Base-by-base conservation (phyloP, 2,888 invertebrate genomes). In the Hydropsyche betteni region DNA sequence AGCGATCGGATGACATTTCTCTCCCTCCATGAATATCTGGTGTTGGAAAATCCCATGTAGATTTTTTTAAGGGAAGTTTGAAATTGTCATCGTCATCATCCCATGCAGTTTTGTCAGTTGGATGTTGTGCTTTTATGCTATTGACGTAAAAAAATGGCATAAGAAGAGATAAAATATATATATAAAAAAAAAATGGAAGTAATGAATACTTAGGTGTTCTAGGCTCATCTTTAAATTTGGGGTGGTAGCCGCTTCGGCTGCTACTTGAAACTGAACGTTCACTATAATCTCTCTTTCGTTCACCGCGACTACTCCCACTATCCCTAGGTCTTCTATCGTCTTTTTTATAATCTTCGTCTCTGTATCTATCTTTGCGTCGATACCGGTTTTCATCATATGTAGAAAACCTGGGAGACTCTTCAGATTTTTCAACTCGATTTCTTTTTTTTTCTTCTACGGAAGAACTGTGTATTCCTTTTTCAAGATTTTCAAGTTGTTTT, bases 41-140 rank as follows among this genome's bases (percentile, higher is more conserved):
- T 0, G 97, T 97, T 0, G 97, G 96, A 82, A 94, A 92, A 85
- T 98, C 98, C 98, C 98, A 98, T 72, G 92, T 91, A 0, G 97
- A 97, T 80, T 90, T 92, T 75, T 90, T 90, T 0, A 88, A 83
- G 1, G 90, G 88, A 5, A 86, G 85, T 52, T 88, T 89, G 4
- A 88, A 87, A 50, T 87, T 87, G 69, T 93, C 93, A 80, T 95
- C 95, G 79, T 94, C 95, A 78, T 93, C 93, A 80, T 93, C 93
- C 93, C 93, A 93, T n/a, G 91, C 89, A 58, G 91, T 90, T 82
- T 90, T 92, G 68, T 90, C 89, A 0, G 90, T 89, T 16, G 90
- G 87, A 80, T 90, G 89, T 73, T 86, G 80, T 6, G 83, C 87
- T 81, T 87, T 87, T 44, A 87, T 80, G 77, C 88, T 88, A 78